Evolutionary conservation across 1,140 invertebrate species (phyloP).

Genomic region (Drosophila pseudoananassae): DNA sequence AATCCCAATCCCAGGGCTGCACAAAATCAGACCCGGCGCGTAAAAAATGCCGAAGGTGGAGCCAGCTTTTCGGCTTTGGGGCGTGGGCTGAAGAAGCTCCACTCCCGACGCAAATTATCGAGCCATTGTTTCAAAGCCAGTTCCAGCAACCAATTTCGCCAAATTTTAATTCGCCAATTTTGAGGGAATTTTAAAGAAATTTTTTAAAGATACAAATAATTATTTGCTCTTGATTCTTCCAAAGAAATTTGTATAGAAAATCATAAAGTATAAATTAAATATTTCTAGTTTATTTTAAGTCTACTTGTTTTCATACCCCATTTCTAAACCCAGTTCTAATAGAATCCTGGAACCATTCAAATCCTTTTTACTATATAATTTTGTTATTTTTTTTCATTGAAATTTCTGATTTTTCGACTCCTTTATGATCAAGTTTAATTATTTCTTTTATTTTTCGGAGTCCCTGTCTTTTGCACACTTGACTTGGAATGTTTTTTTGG

Average conservation of each 20-base stretch:
- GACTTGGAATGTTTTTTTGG: conserved; percentile 25
- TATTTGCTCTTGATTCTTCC: too few relatives aligned
- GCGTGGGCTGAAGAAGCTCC: conserved; percentile 63
- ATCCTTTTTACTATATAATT: too few relatives aligned
- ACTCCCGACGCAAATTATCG: conserved; percentile 45
- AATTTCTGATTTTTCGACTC: not conserved
- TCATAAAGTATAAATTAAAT: too few relatives aligned
- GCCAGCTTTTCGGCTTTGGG: conserved; percentile 66
- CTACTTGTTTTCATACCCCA: too few relatives aligned
- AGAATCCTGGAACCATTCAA: too few relatives aligned
- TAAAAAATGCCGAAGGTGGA: conserved; percentile 63
- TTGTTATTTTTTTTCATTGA: not conserved
- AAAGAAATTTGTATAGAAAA: too few relatives aligned
- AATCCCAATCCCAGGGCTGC: conserved; percentile 54
- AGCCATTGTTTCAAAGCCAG: conserved; percentile 26
- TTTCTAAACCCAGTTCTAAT: too few relatives aligned
- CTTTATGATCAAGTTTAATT: not conserved
- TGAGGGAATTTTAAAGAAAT: not conserved
- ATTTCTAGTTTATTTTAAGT: too few relatives aligned
- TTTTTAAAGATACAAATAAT: too few relatives aligned
- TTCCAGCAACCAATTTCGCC: conserved; percentile 6
- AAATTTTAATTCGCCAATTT: not conserved
- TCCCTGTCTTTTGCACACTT: conserved; percentile 37
- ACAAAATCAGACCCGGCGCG: conserved; percentile 27
- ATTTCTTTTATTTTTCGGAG: not conserved